Percentiles rank a stretch among this genome's conserved stretches.
phyloP scores from a whole-genome alignment of 2,113 vertebrate species.

The Canis aureus region DNA sequence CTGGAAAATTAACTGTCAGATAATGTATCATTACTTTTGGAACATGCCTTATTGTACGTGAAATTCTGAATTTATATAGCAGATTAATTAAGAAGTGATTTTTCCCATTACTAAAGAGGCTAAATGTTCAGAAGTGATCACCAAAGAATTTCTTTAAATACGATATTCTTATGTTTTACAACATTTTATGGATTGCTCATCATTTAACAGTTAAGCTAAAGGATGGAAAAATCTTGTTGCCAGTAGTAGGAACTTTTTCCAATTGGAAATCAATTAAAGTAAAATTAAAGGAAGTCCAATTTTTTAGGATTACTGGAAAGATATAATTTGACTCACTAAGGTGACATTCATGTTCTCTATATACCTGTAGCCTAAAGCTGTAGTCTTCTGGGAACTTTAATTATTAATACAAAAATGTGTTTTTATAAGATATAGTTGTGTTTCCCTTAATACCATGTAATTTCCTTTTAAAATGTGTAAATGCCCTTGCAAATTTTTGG shows the following conservation, averaged over 20 bases:
- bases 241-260: constrained; percentile 14
- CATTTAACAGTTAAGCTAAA: constrained; percentile 14
- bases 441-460: constrained; percentile 10
- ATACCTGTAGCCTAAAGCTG: not conserved
- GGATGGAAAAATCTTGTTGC: constrained; percentile 33
- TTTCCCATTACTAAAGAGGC: not conserved
- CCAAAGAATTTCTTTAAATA: constrained; percentile 34
- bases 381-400: not conserved
- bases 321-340: not conserved
- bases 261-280: constrained; percentile 52
- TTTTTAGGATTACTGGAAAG: constrained; percentile 8
- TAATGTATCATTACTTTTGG: not conserved
- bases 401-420: not conserved
- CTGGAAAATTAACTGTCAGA: not conserved
- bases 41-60: not conserved
- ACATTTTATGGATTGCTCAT: not conserved
- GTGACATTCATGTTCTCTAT: not conserved
- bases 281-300: constrained; percentile 47
- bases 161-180: constrained; percentile 32
- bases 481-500: not conserved
- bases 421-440: constrained; percentile 1
- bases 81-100: constrained; percentile 19
- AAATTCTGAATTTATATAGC: not conserved
- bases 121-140: constrained; percentile 36
- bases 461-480: constrained; percentile 33